phyloP scores from a whole-genome alignment of 23 tunicate species.

The Clavelina lepadiformis region DNA sequence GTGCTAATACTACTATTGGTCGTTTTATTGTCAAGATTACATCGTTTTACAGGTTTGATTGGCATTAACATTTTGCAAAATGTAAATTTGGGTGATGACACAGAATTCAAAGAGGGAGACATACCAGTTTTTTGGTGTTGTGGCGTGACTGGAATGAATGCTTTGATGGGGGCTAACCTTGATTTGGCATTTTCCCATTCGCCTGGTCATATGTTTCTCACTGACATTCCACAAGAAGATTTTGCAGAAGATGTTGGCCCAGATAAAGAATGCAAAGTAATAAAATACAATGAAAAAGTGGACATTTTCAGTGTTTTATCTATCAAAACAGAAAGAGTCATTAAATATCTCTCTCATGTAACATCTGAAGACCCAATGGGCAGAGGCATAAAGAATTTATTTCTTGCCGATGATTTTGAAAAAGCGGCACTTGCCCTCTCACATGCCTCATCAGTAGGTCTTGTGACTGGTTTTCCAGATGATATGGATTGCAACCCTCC shows the following conservation, averaged over 20 bases:
- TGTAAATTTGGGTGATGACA: constrained; percentile 15
- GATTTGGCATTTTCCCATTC: constrained; percentile 66
- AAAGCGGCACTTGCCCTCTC: constrained; percentile 73
- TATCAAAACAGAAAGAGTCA: neutral
- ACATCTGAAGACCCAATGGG: constrained; percentile 26
- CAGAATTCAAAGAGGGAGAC: constrained; percentile 8
- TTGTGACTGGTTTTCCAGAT: constrained; percentile 74
- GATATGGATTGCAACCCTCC: constrained; percentile 38
- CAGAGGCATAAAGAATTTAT: constrained; percentile 41
- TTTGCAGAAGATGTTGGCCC: too few relatives aligned
- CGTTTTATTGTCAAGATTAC: too few relatives aligned
- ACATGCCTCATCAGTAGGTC: constrained; percentile 56
- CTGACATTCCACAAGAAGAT: constrained; percentile 45
- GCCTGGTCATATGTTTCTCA: constrained; percentile 73
- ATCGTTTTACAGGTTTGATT: constrained; percentile 25
- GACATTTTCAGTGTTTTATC: constrained; percentile 36
- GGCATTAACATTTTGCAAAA: constrained; percentile 11
- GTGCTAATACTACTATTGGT: too few relatives aligned
- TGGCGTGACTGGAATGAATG: constrained; percentile 68
- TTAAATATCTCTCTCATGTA: constrained; percentile 3
- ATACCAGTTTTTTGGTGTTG: constrained; percentile 84
- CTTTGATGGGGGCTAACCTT: constrained; percentile 29
- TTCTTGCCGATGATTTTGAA: constrained; percentile 52
- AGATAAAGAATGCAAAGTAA: neutral
- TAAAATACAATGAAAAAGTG: constrained; percentile 14